Conservation (phyloP, 2,113 vertebrate genomes). For the Sphyrna mokarran region DNA sequence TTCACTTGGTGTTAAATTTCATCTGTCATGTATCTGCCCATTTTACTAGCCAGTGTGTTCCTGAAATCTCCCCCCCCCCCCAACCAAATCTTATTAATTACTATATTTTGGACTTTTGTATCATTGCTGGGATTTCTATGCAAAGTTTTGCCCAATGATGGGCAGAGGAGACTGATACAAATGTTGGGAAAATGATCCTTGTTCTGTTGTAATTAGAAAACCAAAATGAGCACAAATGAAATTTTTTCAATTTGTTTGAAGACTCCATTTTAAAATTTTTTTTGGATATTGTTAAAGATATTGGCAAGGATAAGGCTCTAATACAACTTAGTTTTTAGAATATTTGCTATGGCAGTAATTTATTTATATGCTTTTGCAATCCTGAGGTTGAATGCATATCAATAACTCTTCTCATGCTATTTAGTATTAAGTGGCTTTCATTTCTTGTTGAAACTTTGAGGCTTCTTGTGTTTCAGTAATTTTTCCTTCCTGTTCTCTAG, state of each 20-base stretch:
- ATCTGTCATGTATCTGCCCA: not conserved
- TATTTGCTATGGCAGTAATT: no score
- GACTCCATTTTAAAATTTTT: not conserved
- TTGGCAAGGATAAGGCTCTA: no score
- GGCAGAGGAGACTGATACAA: not conserved
- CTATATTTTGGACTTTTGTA: not conserved
- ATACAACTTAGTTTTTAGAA: no score
- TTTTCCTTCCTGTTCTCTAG: no score
- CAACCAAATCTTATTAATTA: not conserved
- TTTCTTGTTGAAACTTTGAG: no score
- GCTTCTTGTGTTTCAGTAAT: no score
- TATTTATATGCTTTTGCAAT: no score
- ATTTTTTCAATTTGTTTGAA: not conserved
- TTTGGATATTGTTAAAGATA: not conserved
- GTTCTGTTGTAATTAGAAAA: not conserved
- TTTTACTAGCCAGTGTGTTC: not conserved
- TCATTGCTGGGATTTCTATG: not conserved
- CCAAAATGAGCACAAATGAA: not conserved
- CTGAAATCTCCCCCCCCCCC: not conserved
- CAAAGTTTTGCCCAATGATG: not conserved
- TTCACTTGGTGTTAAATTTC: not conserved
- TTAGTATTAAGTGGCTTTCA: no score
- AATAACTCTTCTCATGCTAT: no score
- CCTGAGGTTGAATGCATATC: no score
- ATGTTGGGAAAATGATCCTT: not conserved